Conservation (phyloP, 2,888 invertebrate genomes). For the Synergus itoensis region DNA sequence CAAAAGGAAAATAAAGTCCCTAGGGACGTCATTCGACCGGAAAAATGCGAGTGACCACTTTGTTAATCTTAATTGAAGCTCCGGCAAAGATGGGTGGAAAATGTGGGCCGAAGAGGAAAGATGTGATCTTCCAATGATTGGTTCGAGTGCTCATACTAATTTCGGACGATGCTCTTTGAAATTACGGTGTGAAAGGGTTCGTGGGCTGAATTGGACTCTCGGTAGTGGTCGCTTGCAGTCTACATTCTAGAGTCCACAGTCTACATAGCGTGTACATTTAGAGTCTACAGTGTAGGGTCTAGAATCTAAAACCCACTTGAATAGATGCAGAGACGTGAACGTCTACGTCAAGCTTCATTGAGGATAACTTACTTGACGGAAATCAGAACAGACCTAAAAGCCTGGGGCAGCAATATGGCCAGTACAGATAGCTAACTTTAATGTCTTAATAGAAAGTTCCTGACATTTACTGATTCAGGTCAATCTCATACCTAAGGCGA, state of each 20-base stretch:
- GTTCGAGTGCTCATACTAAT: slow-evolving; percentile 52
- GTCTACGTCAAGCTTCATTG: slow-evolving; percentile 22
- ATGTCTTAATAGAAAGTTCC: slow-evolving; percentile 34
- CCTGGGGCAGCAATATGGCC: slow-evolving; percentile 31
- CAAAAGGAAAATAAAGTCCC: neutral
- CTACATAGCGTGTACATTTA: neutral
- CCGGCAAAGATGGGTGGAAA: slow-evolving; percentile 48
- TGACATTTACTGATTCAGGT: slow-evolving; percentile 40
- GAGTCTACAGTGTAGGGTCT: no score
- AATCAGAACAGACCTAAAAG: slow-evolving; percentile 26
- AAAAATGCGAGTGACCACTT: slow-evolving; percentile 51
- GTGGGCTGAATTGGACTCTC: slow-evolving; percentile 14
- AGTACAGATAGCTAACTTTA: slow-evolving; percentile 17
- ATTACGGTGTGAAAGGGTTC: slow-evolving; percentile 41
- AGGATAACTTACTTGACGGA: slow-evolving; percentile 30
- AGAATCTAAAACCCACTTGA: neutral
- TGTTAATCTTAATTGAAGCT: slow-evolving; percentile 49
- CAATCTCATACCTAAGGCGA: slow-evolving; percentile 26
- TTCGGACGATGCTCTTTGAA: slow-evolving; percentile 49
- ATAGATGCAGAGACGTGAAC: slow-evolving; percentile 6
- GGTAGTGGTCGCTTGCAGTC: slow-evolving; percentile 4
- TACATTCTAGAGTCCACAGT: slow-evolving; percentile 8
- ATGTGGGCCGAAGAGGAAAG: slow-evolving; percentile 52
- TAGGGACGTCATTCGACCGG: slow-evolving; percentile 4
- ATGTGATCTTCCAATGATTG: slow-evolving; percentile 56